These are phyloP conservation scores for Mya arenaria DNA, from an alignment of 1,140 invertebrate genomes.

Conservation along the genomic window DNA sequence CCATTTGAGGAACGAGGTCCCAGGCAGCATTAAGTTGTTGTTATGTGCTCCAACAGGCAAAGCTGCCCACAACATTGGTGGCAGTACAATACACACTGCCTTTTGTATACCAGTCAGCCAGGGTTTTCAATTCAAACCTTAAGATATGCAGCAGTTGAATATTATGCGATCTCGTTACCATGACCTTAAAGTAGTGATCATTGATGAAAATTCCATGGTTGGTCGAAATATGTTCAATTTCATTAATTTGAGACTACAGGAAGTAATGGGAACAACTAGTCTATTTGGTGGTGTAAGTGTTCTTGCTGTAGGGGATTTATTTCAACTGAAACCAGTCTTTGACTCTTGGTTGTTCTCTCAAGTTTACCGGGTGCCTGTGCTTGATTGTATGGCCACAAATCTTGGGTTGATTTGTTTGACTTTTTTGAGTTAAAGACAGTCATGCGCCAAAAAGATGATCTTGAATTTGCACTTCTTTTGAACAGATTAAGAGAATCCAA, in stretches of 20 bases:
- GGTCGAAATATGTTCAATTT: constrained; percentile 45
- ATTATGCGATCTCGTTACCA: constrained; percentile 24
- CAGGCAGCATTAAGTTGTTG: constrained; percentile 23
- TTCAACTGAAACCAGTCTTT: constrained; percentile 55
- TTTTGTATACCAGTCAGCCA: constrained; percentile 58
- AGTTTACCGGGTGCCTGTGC: neutral
- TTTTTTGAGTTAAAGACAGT: constrained; percentile 61
- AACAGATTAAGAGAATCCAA: constrained; percentile 52
- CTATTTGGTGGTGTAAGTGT: constrained; percentile 54
- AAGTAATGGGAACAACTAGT: constrained; percentile 42
- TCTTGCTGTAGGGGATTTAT: constrained; percentile 58
- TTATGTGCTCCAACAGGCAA: constrained; percentile 63
- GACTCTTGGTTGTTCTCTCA: constrained; percentile 45
- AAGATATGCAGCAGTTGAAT: constrained; percentile 51
- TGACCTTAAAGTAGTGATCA: constrained; percentile 38
- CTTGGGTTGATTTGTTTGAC: constrained; percentile 62
- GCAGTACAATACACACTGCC: constrained; percentile 46
- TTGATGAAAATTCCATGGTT: constrained; percentile 60
- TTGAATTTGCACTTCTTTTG: constrained; percentile 53
- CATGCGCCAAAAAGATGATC: constrained; percentile 63
- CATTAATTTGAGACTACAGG: constrained; percentile 44
- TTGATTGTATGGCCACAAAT: constrained; percentile 42
- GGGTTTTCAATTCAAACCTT: constrained; percentile 50
- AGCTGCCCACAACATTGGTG: constrained; percentile 58
- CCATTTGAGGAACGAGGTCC: constrained; percentile 11